These are phyloP conservation scores for Tiliqua scincoides DNA, from an alignment of 2,113 vertebrate genomes.

Conservation along the genomic window DNA sequence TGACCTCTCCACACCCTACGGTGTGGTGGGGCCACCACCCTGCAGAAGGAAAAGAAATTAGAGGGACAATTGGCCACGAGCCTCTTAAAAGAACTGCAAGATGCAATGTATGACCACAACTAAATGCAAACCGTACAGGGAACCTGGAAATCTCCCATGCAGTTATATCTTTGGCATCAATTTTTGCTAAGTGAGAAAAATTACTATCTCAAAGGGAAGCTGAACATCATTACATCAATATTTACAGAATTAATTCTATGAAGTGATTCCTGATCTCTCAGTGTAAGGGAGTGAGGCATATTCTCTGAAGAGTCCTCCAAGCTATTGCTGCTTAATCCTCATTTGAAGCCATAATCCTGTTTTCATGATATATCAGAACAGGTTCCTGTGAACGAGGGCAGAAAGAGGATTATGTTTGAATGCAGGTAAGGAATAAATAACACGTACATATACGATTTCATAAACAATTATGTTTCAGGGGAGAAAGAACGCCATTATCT, in stretches of 20 bases:
- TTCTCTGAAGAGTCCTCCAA: background rate
- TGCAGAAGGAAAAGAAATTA: background rate
- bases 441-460: background rate
- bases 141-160: background rate
- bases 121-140: background rate
- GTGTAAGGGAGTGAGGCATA: background rate
- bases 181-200: background rate
- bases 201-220: background rate
- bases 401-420: slow-evolving; percentile 4
- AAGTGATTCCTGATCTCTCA: background rate
- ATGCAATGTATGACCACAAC: background rate
- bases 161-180: background rate
- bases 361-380: slow-evolving; percentile 12
- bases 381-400: background rate
- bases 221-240: background rate
- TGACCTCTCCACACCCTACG: too few relatives aligned
- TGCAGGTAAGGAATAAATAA: background rate
- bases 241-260: background rate
- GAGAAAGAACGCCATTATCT: background rate
- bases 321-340: background rate
- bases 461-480: background rate
- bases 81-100: background rate
- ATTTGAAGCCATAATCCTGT: slow-evolving; percentile 11
- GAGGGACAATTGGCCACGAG: background rate
- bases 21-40: too few relatives aligned